Evolutionary conservation across 37 sponge, comb jelly and placozoan species (phyloP).

Genomic region (Ephydatia muelleri): DNA sequence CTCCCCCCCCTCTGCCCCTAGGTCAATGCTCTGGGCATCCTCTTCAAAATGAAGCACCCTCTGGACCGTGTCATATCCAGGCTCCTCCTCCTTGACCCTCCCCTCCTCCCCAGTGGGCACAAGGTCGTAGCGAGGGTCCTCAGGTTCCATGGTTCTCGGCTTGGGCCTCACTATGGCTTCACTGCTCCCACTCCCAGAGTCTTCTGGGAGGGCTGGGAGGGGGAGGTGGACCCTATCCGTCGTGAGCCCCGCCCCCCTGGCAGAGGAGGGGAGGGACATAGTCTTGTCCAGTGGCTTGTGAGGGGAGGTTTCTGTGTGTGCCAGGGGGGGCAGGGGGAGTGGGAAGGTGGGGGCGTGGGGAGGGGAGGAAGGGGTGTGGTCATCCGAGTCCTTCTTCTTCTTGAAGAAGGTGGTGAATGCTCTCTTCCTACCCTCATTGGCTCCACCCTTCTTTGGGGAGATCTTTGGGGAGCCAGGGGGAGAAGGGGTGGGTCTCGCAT

Average conservation of each 20-base stretch:
- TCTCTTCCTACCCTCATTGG: background rate
- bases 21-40: background rate
- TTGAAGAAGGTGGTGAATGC: background rate
- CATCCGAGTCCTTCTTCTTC: background rate
- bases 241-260: constrained; percentile 7
- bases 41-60: background rate
- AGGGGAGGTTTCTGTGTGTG: background rate
- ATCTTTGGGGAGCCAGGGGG: background rate
- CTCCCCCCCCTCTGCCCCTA: background rate
- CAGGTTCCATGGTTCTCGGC: background rate
- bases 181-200: constrained; percentile 19
- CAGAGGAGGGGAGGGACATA: constrained; percentile 21
- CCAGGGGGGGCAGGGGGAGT: background rate
- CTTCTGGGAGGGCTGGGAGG: constrained; percentile 55
- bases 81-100: constrained; percentile 45
- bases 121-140: constrained; percentile 22
- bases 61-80: constrained; percentile 68
- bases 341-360: constrained; percentile 11
- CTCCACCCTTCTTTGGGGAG: constrained; percentile 13
- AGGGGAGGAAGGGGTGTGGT: constrained; percentile 20
- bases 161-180: background rate
- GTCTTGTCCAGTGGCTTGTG: constrained; percentile 12
- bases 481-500: background rate
- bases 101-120: background rate
- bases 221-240: constrained; percentile 16